Percentiles rank a stretch among this genome's conserved stretches.
Evolutionary conservation across 2,797 vertebrate genomes (phyloP).

Genomic region (Spheniscus humboldti): DNA sequence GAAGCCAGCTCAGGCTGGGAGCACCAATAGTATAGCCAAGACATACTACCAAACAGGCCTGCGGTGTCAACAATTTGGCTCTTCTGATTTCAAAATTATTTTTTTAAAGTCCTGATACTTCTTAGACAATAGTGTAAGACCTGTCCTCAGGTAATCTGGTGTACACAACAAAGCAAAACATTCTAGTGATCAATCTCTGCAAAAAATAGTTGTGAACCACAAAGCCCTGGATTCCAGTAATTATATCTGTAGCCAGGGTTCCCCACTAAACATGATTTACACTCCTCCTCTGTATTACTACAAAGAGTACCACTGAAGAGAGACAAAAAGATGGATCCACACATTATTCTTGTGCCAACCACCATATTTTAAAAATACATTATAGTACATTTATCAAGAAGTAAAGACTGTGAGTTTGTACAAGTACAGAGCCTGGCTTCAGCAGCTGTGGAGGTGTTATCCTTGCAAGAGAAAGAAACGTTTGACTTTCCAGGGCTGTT

Average conservation of each 20-base stretch:
- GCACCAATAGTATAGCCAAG: background rate
- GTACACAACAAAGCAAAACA: background rate
- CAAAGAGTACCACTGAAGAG: background rate
- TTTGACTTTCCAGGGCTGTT: background rate
- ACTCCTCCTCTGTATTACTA: background rate
- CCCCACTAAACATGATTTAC: background rate
- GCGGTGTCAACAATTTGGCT: background rate
- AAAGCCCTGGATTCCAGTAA: background rate
- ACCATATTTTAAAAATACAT: background rate
- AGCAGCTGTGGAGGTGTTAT: background rate
- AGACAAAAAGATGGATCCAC: background rate
- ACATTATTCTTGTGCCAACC: background rate
- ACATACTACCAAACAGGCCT: accelerated
- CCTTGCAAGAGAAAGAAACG: background rate
- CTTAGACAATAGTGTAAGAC: background rate
- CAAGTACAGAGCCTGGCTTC: background rate
- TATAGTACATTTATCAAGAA: background rate
- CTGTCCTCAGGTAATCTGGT: background rate
- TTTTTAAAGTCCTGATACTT: background rate
- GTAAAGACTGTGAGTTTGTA: background rate
- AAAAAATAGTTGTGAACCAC: background rate
- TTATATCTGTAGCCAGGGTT: background rate
- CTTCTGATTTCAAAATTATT: background rate
- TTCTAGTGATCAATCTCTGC: background rate
- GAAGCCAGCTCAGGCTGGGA: background rate